Conservation (phyloP, 2,113 vertebrate species). For the Formicarius rufipectus region DNA sequence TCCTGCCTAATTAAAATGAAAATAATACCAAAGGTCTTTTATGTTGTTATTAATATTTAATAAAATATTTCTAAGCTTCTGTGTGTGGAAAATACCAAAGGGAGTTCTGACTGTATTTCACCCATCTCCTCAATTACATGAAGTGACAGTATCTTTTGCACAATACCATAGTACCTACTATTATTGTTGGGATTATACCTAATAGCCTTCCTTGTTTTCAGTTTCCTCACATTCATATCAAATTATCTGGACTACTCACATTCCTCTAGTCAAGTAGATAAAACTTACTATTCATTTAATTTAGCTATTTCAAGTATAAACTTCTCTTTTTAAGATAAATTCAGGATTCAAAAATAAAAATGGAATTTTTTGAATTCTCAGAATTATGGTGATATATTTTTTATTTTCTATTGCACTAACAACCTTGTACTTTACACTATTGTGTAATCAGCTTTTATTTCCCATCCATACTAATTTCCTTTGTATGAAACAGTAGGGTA, state of each 20-base stretch:
- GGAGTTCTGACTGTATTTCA: background rate
- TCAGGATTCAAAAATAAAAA: background rate
- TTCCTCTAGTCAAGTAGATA: background rate
- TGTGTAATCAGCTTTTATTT: background rate
- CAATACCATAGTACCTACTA: background rate
- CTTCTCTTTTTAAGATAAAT: background rate
- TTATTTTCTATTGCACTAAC: background rate
- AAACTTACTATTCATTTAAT: background rate
- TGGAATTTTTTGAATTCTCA: background rate
- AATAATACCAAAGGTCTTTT: slow-evolving; percentile 60
- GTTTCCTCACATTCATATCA: background rate
- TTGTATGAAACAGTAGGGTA: background rate
- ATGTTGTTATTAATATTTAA: slow-evolving; percentile 63
- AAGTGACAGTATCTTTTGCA: background rate
- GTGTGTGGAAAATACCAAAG: slow-evolving; percentile 30
- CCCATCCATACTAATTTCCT: background rate
- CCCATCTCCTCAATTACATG: background rate
- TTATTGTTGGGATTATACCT: background rate
- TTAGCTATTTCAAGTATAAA: background rate
- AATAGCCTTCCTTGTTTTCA: background rate
- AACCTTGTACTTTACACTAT: background rate
- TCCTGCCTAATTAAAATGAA: slow-evolving; percentile 57
- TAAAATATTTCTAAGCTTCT: slow-evolving; percentile 55
- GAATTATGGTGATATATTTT: background rate
- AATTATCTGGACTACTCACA: background rate